A percentile compares a stretch with the other conserved stretches of the same genome.
Evolutionary conservation across 30 jellyfish, hydroid and myxozoan species (phyloP).

Genomic region (Cassiopea andromeda): DNA sequence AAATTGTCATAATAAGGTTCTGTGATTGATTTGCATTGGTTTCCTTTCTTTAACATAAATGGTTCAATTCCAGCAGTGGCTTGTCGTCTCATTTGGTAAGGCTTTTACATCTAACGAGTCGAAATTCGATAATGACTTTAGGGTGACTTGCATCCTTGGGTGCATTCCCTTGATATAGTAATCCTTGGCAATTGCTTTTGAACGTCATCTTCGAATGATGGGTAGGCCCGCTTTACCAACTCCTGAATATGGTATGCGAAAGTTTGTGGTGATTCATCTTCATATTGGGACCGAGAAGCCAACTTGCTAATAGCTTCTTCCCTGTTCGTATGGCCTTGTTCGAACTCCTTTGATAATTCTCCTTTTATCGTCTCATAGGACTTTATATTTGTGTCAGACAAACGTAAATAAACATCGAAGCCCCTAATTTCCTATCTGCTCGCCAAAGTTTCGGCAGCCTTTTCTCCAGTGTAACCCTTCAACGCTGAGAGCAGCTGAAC

Average conservation of each 20-base stretch:
- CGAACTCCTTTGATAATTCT: constrained; percentile 49
- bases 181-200: constrained; percentile 33
- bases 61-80: constrained; percentile 65
- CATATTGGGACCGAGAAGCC: constrained; percentile 32
- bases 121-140: constrained; percentile 37
- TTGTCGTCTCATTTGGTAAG: constrained; percentile 25
- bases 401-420: constrained; percentile 49
- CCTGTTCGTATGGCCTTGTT: constrained; percentile 41
- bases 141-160: constrained; percentile 55
- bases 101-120: not conserved
- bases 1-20: not conserved
- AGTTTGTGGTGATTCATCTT: constrained; percentile 51
- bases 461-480: constrained; percentile 60
- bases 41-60: not conserved
- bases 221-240: constrained; percentile 52
- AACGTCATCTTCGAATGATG: constrained; percentile 25
- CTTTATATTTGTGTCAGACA: constrained; percentile 29
- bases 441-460: constrained; percentile 41
- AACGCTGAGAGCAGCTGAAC: constrained; percentile 46
- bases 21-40: not conserved
- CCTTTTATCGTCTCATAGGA: constrained; percentile 22
- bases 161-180: constrained; percentile 51
- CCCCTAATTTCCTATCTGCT: constrained; percentile 45
- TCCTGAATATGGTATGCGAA: constrained; percentile 27
- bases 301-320: constrained; percentile 45